These are phyloP conservation scores for Plecturocebus donacophilus DNA, from an alignment of 2,113 vertebrate species.

Conservation along the genomic window DNA sequence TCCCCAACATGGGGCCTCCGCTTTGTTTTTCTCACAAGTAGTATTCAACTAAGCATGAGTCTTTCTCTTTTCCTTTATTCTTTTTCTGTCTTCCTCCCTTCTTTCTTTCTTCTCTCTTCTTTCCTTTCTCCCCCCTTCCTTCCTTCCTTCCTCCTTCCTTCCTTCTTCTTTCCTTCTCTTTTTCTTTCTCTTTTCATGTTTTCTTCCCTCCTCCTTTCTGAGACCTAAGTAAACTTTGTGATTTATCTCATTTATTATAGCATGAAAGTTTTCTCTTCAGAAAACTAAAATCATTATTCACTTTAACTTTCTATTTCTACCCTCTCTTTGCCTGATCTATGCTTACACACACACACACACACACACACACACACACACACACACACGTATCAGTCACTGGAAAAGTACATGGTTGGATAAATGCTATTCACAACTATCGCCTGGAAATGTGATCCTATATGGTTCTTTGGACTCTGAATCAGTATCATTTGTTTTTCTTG, in stretches of 20 bases:
- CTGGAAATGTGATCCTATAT: constrained; percentile 63
- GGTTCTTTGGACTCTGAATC: constrained; percentile 45
- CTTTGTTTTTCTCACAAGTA: constrained; percentile 74
- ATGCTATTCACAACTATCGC: constrained; percentile 63
- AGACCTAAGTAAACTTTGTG: constrained; percentile 55
- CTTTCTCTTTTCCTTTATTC: constrained; percentile 5
- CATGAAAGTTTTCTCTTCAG: constrained; percentile 50
- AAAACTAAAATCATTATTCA: constrained; percentile 65
- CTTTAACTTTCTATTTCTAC: neutral
- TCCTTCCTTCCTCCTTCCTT: neutral
- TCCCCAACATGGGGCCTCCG: constrained; percentile 79
- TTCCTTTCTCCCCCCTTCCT: neutral
- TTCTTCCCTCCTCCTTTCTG: neutral
- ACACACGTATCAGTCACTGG: neutral
- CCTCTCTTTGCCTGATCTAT: neutral
- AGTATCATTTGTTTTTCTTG: constrained; percentile 58
- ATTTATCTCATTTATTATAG: constrained; percentile 61
- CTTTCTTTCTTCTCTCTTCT: neutral
- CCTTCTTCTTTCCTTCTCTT: neutral
- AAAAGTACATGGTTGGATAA: constrained; percentile 69
- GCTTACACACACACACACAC: neutral
- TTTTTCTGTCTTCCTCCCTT: neutral
- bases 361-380: neutral
- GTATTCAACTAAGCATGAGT: constrained; percentile 63
- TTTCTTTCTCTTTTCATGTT: neutral